Evolutionary conservation across 1,140 invertebrate genomes (phyloP).

Genomic region (Drosophila bipectinata): DNA sequence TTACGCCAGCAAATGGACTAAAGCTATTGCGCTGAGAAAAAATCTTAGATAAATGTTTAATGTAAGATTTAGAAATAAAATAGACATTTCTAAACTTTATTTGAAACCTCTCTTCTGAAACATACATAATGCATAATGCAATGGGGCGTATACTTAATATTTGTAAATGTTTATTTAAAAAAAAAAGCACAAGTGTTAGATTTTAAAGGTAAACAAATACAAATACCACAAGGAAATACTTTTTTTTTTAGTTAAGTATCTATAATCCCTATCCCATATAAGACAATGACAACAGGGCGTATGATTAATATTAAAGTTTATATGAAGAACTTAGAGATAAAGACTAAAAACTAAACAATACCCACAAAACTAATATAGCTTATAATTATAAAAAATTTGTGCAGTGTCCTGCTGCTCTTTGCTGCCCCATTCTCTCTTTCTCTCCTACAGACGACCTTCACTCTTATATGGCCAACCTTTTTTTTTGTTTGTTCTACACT

Average conservation of each 20-base stretch:
- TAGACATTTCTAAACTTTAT: too few species aligned
- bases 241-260: too few species aligned
- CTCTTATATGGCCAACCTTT: constrained; percentile 53
- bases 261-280: too few species aligned
- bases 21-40: constrained; percentile 17
- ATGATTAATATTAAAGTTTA: neutral
- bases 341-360: too few species aligned
- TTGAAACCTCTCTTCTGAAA: too few species aligned
- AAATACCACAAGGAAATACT: too few species aligned
- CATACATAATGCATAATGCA: neutral
- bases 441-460: constrained; percentile 80
- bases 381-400: neutral
- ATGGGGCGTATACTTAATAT: neutral
- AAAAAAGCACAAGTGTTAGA: too few species aligned
- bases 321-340: too few species aligned
- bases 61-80: too few species aligned
- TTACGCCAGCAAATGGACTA: constrained; percentile 67
- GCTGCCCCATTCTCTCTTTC: constrained; percentile 60
- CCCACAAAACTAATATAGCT: too few species aligned
- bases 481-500: constrained; percentile 23
- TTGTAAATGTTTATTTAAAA: neutral
- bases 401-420: constrained; percentile 31
- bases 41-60: neutral
- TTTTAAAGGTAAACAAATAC: neutral
- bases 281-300: neutral